phyloP scores from a whole-genome alignment of 2,797 vertebrate species.

The Smutsia gigantea region DNA sequence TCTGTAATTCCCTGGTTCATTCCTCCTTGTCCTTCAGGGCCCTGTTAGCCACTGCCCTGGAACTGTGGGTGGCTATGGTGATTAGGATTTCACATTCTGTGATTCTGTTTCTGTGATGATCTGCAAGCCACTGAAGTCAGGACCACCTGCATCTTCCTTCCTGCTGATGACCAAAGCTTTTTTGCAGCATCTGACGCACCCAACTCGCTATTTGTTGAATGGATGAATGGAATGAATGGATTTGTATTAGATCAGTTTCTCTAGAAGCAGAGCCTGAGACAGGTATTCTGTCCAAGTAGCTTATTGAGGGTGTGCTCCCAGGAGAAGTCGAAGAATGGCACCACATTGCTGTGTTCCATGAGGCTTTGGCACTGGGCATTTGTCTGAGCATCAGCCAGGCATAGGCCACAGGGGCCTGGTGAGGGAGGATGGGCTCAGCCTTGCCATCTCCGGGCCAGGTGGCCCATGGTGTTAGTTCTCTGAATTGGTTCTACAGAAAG shows the following conservation, averaged over 20 bases:
- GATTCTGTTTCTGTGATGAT: background rate
- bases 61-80: background rate
- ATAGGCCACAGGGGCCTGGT: background rate
- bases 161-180: background rate
- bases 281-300: background rate
- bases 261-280: background rate
- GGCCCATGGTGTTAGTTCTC: too few relatives aligned
- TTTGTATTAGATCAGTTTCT: background rate
- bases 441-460: background rate
- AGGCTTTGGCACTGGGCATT: too few relatives aligned
- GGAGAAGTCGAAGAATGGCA: background rate
- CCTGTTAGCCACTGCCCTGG: background rate
- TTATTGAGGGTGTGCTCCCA: fast-evolving
- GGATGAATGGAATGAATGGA: fast-evolving
- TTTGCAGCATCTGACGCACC: too few relatives aligned
- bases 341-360: fast-evolving
- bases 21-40: fast-evolving
- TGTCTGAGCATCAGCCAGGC: too few relatives aligned
- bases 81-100: fast-evolving
- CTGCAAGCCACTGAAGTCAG: background rate
- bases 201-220: background rate
- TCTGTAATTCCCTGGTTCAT: background rate
- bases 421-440: background rate
- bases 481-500: background rate
- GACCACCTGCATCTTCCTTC: background rate